These are phyloP conservation scores for Metacarcinus magister DNA, from an alignment of 2,888 invertebrate species.

Conservation along the genomic window DNA sequence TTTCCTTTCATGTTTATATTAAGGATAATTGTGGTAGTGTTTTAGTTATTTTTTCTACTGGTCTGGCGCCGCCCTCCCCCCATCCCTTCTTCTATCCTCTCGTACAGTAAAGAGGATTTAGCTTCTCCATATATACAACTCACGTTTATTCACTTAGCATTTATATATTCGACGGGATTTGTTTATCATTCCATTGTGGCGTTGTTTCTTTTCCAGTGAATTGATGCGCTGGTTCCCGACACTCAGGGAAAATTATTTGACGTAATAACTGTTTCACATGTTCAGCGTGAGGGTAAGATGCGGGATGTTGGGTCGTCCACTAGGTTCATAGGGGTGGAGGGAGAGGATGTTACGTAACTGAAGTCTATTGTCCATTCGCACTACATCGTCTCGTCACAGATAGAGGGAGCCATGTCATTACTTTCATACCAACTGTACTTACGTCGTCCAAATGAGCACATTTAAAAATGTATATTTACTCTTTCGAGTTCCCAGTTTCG, in stretches of 20 bases:
- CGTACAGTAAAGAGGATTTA: background rate
- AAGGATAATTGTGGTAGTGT: background rate
- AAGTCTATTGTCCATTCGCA: background rate
- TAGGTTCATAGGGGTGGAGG: background rate
- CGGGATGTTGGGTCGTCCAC: background rate
- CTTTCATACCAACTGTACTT: background rate
- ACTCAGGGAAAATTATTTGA: background rate
- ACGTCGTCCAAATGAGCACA: background rate
- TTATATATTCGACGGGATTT: background rate
- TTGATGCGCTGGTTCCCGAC: background rate
- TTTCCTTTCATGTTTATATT: background rate
- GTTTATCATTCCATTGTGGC: background rate
- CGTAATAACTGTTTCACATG: background rate
- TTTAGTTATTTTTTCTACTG: background rate
- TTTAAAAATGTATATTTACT: background rate
- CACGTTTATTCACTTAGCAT: background rate
- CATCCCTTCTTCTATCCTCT: background rate
- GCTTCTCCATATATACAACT: background rate
- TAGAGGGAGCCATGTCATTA: background rate
- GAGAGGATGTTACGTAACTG: background rate
- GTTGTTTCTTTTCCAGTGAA: background rate
- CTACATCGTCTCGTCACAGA: background rate
- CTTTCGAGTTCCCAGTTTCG: background rate
- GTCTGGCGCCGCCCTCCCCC: background rate
- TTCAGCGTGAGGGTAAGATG: background rate